Conservation (phyloP, 2,797 vertebrate genomes). For the Lutjanus argentimaculatus region DNA sequence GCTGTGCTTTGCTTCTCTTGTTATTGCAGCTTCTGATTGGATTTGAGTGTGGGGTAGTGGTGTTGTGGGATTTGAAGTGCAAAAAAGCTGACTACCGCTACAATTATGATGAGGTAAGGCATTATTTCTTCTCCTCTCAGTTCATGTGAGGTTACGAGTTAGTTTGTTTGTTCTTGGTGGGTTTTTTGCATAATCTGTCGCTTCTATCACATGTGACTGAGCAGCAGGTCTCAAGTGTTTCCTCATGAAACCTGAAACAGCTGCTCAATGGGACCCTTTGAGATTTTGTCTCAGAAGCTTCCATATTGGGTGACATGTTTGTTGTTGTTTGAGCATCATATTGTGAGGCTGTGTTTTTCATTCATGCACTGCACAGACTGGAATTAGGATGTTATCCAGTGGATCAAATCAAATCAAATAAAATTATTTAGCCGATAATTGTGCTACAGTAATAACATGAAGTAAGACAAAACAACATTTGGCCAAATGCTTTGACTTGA, state of each 20-base stretch:
- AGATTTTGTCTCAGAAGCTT: background rate
- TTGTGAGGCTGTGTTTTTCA: background rate
- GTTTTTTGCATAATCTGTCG: constrained; percentile 7
- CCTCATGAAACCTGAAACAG: constrained; percentile 22
- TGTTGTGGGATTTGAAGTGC: constrained; percentile 97
- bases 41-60: constrained; percentile 96
- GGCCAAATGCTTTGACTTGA: background rate
- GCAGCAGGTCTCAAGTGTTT: background rate
- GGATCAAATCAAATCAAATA: background rate
- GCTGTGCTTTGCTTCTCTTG: constrained; percentile 41
- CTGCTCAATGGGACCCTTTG: background rate
- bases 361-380: background rate
- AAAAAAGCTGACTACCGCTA: constrained; percentile 99
- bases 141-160: constrained; percentile 3
- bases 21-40: constrained; percentile 95
- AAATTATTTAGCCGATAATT: background rate
- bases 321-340: background rate
- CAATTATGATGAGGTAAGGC: constrained; percentile 96
- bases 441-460: background rate
- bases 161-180: background rate
- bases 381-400: background rate
- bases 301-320: background rate
- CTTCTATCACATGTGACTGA: background rate
- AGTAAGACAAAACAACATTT: background rate
- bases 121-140: constrained; percentile 7